Evolutionary conservation across 2,888 invertebrate species (phyloP), one percentile per base, ranked within the genome.

Genomic region (Andrena camellia): DNA sequence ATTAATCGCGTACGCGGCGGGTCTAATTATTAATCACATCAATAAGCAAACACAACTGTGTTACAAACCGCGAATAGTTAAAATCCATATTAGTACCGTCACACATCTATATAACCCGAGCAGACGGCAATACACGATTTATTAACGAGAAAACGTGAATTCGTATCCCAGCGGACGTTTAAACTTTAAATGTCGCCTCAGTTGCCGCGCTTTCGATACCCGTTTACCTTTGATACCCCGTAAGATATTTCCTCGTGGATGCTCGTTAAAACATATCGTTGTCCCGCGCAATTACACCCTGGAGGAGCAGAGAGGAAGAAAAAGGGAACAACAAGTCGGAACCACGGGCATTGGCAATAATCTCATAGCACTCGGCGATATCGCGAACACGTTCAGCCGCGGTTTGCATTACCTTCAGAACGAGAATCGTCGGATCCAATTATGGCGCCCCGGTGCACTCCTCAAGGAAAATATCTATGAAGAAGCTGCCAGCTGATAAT

Each of bases 361-460:
- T 80, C 80, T 72, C 71, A 59, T 42, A 31, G 67, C 54, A 42
- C 42, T 42, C 42, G 62, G 66, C 70, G 67, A 64, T 69, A 78
- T 75, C 64, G 78, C 59, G 62, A 63, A 69, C 64, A 60, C 59
- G 23, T 68, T 62, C 62, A 23, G 4, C 23, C 52, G 67, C 59
- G 63, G 69, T 74, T 64, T n/a, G 71, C 80, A 78, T 87, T 79
- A 84, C 60, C 75, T 68, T 78, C 67, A 52, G 50, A 77, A 78
- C 62, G 83, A 73, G 52, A 78, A 74, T 82, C 83, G 81, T 81
- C 77, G 83, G 75, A 83, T 83, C 83, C 88, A 88, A 88, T 88
- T 88, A 88, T 85, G 72, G 26, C 10, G 26, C 10, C 31, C 33
- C 54, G 59, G 67, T 52, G 59, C 35, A 7, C 57, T 8, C 13